Base-by-base conservation (phyloP, 2,113 vertebrate species). In the Apus apus region DNA sequence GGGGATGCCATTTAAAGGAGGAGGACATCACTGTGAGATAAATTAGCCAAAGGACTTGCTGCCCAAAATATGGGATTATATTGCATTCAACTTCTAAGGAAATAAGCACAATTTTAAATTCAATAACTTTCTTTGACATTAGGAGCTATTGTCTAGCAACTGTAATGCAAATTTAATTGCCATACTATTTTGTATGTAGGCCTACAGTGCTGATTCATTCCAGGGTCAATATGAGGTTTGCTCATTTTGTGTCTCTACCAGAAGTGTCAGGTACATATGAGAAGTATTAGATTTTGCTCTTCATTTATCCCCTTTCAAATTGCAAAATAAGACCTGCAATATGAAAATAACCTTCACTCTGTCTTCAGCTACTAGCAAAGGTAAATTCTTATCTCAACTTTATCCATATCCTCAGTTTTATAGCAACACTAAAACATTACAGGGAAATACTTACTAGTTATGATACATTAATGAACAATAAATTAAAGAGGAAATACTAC, bases 391-490 rank as follows among this genome's bases (percentile, higher is more conserved):
- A 93, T 74, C 78, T 86, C 82, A 68, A 20, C 54, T 87, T 86
- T 34, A 77, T 56, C 70, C 5, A 4, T 92, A 83, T 57, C 58
- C 32, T 85, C 57, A 73, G 85, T 67, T 97, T 97, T 96, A 92
- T 81, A 90, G 87, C 57, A 92, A 87, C 50, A 85, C 64, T 94
- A 96, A 95, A 95, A 78, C 65, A 90, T 96, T 93, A 97, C 53
- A 91, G 51, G 82, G 58, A 91, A 92, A 94, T 90, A 68, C 71
- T 91, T 95, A 76, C 94, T 93, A 93, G 96, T 95, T 95, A 94
- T 67, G 95, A 95, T 82, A 94, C 83, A 84, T 97, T 97, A 97
- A 97, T 94, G 96, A 97, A 96, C 82, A 74, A 95, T 94, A 95
- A 97, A 97, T 97, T 96, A 96, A 86, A 90, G 48, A 45, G 72